A percentile compares a stretch with the other conserved stretches of the same genome.
phyloP scores from a whole-genome alignment of 2,113 vertebrate genomes.

The Beaufortia kweichowensis region DNA sequence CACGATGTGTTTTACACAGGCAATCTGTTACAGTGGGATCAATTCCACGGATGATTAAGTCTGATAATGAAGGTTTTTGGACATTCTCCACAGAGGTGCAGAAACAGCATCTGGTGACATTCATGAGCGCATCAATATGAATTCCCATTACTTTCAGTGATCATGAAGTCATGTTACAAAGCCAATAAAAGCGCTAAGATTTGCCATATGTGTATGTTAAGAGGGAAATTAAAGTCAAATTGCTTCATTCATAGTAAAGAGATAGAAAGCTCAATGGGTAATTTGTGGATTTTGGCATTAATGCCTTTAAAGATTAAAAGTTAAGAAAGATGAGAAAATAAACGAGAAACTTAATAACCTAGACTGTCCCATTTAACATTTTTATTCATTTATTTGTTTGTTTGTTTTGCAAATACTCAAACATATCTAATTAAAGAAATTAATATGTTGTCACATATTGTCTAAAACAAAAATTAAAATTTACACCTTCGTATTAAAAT shows the following conservation, averaged over 20 bases:
- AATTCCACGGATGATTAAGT: slow-evolving; percentile 81
- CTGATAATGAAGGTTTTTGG: slow-evolving; percentile 82
- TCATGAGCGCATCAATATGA: slow-evolving; percentile 77
- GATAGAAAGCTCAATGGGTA: background rate
- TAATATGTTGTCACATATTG: no score
- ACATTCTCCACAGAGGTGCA: slow-evolving; percentile 78
- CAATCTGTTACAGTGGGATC: slow-evolving; percentile 78
- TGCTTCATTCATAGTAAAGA: slow-evolving; percentile 25
- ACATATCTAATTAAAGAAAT: no score
- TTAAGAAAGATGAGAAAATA: no score
- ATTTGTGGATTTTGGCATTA: background rate
- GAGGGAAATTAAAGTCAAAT: slow-evolving; percentile 27
- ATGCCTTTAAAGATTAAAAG: no score
- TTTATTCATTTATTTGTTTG: no score
- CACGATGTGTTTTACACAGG: slow-evolving; percentile 74
- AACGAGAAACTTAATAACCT: no score
- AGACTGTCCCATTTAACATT: no score
- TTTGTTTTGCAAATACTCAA: no score
- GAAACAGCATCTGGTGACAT: slow-evolving; percentile 80
- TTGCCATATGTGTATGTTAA: slow-evolving; percentile 38
- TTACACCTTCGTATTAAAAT: no score
- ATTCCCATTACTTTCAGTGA: slow-evolving; percentile 73
- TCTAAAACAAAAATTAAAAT: no score
- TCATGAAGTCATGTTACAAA: slow-evolving; percentile 70
- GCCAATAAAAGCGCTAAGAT: slow-evolving; percentile 51